Evolutionary conservation across 2,797 vertebrate species (phyloP).

Genomic region (Cossypha caffra): DNA sequence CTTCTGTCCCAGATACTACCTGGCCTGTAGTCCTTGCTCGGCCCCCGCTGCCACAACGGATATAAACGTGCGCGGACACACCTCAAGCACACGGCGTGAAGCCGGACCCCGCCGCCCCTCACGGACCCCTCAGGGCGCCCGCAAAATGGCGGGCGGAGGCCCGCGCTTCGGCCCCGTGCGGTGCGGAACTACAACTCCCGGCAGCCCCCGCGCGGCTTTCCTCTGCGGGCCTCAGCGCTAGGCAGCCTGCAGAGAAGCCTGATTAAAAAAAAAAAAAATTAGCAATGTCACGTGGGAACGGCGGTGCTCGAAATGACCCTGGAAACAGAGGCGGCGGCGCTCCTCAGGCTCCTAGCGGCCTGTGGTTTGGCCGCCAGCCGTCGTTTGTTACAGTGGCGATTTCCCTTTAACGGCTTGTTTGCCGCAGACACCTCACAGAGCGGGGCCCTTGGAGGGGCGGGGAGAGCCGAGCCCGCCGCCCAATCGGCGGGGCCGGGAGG

Average conservation of each 20-base stretch:
- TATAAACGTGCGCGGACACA: fast-evolving
- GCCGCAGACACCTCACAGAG: neutral
- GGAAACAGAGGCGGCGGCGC: fast-evolving
- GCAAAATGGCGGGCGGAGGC: neutral
- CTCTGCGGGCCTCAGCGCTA: neutral
- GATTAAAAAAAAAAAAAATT: neutral
- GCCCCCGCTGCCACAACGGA: fast-evolving
- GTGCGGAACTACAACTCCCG: neutral
- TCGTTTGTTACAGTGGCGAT: neutral
- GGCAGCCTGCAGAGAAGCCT: fast-evolving
- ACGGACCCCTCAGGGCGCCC: fast-evolving
- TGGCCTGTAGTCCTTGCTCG: neutral
- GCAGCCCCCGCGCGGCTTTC: neutral
- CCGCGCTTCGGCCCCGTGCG: fast-evolving
- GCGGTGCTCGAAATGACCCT: fast-evolving
- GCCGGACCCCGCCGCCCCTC: fast-evolving
- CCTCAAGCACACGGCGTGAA: fast-evolving
- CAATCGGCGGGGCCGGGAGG: neutral
- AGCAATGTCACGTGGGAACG: fast-evolving
- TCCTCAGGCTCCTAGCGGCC: neutral
- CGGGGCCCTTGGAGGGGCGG: neutral
- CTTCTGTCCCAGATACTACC: neutral
- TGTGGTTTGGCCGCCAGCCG: neutral
- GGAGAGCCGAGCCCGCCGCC: neutral
- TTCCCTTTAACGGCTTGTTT: neutral